A percentile compares a stretch with the other conserved stretches of the same genome.
phyloP scores from a whole-genome alignment of 1,140 invertebrate species.

The Rhynchophorus ferrugineus region DNA sequence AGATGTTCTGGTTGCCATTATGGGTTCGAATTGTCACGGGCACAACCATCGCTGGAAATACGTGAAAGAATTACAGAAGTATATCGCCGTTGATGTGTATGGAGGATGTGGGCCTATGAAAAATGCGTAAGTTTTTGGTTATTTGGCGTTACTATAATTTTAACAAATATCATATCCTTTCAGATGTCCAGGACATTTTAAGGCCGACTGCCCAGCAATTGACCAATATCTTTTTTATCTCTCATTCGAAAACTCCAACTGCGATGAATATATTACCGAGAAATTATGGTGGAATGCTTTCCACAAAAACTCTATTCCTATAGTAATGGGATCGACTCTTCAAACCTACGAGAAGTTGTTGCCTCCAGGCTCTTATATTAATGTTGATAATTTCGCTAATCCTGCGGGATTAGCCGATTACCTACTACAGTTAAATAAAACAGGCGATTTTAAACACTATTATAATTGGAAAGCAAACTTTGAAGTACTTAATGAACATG shows the following conservation, averaged over 20 bases:
- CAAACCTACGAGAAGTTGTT: constrained; percentile 48
- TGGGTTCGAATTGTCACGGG: constrained; percentile 56
- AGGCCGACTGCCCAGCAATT: constrained; percentile 48
- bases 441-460: constrained; percentile 52
- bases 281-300: constrained; percentile 62
- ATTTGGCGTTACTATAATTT: not conserved
- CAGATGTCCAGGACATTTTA: constrained; percentile 56
- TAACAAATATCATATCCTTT: constrained; percentile 28
- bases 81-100: constrained; percentile 51
- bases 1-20: constrained; percentile 48
- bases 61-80: constrained; percentile 47
- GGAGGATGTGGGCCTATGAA: constrained; percentile 45
- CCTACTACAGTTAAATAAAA: constrained; percentile 48
- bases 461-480: constrained; percentile 64
- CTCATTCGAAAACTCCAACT: constrained; percentile 66
- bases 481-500: constrained; percentile 63
- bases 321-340: constrained; percentile 56
- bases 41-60: constrained; percentile 51
- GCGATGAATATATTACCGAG: constrained; percentile 63
- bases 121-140: constrained; percentile 21
- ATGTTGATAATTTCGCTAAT: constrained; percentile 62
- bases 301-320: constrained; percentile 55
- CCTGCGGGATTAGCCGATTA: constrained; percentile 56
- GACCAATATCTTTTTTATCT: constrained; percentile 65
- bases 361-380: constrained; percentile 61